Base-by-base conservation (phyloP, 2,113 vertebrate species). In the Edolisoma coerulescens region DNA sequence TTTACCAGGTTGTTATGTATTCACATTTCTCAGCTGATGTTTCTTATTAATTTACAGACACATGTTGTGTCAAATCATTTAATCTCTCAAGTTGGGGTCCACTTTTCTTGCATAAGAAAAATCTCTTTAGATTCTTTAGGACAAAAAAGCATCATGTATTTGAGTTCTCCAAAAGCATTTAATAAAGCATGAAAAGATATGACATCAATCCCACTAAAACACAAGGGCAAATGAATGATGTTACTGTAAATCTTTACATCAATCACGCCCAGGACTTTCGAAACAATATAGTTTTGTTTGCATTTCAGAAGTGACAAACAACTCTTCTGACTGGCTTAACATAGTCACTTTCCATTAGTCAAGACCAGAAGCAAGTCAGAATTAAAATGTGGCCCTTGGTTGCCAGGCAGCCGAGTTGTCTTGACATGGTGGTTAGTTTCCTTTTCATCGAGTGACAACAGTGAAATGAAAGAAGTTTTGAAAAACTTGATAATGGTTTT, bases 341-440 rank as follows among this genome's bases (percentile, higher is more conserved):
- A 98, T 99, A 98, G 98, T 99, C 99, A 98, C 99, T 99, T 99
- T 99, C 99, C 99, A 99, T 99, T 99, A 99, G 98, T 99, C 98
- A 98, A 99, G 98, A 99, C 98, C 97, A 98, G 98, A 99, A 99
- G 98, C 99, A 99, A 99, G 99, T 99, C 98, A 98, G 99, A 99
- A 99, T 99, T 99, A 99, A 99, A 99, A 99, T 98, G 98, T 99
- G 99, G 99, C 98, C 97, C 87, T 97, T 98, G 86, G 99, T 99
- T 99, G 99, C 99, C 98, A 99, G 99, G 99, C 99, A 99, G 98
- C 99, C 93, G 98, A 99, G 98, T 99, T 99, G 98, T 99, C 99
- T 99, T 99, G 99, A 99, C 99, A 99, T 99, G 99, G 99, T 99
- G 99, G 99, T 99, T 99, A 99, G 99, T 99, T 99, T 99, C 98